These are phyloP conservation scores for Catamblyrhynchus diadema DNA, from an alignment of 2,797 vertebrate genomes.

Conservation along the genomic window DNA sequence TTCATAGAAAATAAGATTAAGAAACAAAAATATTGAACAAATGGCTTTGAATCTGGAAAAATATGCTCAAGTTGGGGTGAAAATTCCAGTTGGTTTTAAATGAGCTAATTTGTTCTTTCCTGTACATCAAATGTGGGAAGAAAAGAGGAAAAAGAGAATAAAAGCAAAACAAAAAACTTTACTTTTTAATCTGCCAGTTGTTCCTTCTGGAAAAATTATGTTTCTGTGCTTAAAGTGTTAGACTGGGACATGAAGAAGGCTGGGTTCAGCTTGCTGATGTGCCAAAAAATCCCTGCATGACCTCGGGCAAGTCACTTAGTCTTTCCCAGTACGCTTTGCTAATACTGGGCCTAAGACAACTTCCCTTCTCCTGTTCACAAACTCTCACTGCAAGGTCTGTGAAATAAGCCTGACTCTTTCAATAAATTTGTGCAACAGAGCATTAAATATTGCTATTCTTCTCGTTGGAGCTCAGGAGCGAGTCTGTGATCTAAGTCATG, in stretches of 20 bases:
- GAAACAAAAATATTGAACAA: constrained; percentile 61
- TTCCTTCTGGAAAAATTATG: constrained; percentile 24
- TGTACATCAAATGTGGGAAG: constrained; percentile 46
- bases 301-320: neutral
- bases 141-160: constrained; percentile 28
- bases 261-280: neutral
- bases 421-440: neutral
- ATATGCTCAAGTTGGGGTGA: constrained; percentile 47
- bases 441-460: neutral
- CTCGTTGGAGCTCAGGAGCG: fast-evolving
- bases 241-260: neutral
- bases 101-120: constrained; percentile 66
- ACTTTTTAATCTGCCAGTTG: constrained; percentile 26
- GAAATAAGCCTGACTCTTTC: neutral
- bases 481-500: neutral
- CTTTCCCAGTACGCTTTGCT: neutral
- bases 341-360: neutral
- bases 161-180: constrained; percentile 5
- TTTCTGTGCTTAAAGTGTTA: constrained; percentile 2
- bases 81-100: constrained; percentile 63
- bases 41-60: constrained; percentile 61
- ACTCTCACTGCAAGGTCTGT: neutral
- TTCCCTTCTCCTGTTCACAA: neutral
- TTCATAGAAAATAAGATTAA: constrained; percentile 62
- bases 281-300: constrained; percentile 29